Evolutionary conservation across 2,797 vertebrate genomes (phyloP).

Genomic region (Scyliorhinus canicula): DNA sequence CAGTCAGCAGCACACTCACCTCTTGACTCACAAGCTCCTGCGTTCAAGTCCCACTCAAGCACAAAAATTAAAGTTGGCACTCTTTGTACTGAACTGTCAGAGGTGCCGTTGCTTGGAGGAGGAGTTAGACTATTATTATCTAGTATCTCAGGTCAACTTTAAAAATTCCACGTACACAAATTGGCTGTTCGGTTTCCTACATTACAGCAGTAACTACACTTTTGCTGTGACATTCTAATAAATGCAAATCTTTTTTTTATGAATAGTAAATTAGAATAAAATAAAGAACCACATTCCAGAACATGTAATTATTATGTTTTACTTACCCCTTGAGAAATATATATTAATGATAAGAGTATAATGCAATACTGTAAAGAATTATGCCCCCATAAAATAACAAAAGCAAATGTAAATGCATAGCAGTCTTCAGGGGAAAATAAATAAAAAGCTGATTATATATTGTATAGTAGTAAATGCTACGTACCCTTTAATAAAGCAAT

Average conservation of each 20-base stretch:
- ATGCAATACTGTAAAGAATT: not conserved
- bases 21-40: not conserved
- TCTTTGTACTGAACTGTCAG: not conserved
- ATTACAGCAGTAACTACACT: not conserved
- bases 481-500: constrained; percentile 44
- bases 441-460: not conserved
- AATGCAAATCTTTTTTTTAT: not conserved
- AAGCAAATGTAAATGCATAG: not conserved
- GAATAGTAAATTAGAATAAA: not conserved
- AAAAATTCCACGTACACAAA: not conserved
- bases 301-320: not conserved
- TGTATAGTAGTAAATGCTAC: not conserved
- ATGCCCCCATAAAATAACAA: not conserved
- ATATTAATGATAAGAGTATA: not conserved
- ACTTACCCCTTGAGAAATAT: not conserved
- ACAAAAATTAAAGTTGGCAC: not conserved
- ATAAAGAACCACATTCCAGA: not conserved
- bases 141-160: not conserved
- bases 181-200: not conserved
- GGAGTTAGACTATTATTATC: not conserved
- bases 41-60: not conserved
- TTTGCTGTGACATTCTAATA: not conserved
- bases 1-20: not conserved
- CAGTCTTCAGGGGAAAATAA: not conserved
- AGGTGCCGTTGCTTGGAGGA: not conserved